Percentiles rank a stretch among this genome's conserved stretches.
These are phyloP conservation scores for Aphelocoma californica DNA, from an alignment of 2,797 vertebrate genomes.

Conservation along the genomic window DNA sequence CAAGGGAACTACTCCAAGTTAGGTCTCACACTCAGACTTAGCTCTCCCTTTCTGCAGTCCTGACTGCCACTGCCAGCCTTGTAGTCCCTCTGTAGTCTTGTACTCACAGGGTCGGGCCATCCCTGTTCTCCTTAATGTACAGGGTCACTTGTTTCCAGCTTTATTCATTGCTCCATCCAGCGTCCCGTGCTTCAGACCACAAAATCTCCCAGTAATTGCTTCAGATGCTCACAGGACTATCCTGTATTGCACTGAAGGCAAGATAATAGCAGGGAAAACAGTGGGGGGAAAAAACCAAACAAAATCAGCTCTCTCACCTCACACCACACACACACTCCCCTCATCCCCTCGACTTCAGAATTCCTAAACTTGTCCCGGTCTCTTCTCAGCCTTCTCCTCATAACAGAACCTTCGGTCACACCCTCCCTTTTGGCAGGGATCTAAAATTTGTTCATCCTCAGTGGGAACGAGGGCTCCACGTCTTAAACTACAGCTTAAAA, in stretches of 20 bases:
- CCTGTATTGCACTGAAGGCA: not conserved
- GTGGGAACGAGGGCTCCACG: accelerated
- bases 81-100: accelerated
- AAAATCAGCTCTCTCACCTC: not conserved
- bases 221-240: not conserved
- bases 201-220: not conserved
- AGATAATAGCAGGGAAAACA: accelerated
- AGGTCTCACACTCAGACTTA: not conserved
- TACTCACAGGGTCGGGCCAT: no score
- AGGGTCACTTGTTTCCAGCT: not conserved
- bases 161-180: not conserved
- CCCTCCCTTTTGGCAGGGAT: not conserved
- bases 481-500: not conserved
- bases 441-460: not conserved
- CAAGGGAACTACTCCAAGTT: not conserved
- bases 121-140: no score
- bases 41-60: not conserved
- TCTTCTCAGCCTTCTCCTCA: no score
- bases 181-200: not conserved
- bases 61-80: not conserved
- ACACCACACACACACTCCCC: not conserved
- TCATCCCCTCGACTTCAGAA: not conserved
- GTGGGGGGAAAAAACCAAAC: accelerated
- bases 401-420: accelerated
- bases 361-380: not conserved